A percentile compares a stretch with the other conserved stretches of the same genome.
These are phyloP conservation scores for Pterocles gutturalis DNA, from an alignment of 2,113 vertebrate genomes.

Conservation along the genomic window DNA sequence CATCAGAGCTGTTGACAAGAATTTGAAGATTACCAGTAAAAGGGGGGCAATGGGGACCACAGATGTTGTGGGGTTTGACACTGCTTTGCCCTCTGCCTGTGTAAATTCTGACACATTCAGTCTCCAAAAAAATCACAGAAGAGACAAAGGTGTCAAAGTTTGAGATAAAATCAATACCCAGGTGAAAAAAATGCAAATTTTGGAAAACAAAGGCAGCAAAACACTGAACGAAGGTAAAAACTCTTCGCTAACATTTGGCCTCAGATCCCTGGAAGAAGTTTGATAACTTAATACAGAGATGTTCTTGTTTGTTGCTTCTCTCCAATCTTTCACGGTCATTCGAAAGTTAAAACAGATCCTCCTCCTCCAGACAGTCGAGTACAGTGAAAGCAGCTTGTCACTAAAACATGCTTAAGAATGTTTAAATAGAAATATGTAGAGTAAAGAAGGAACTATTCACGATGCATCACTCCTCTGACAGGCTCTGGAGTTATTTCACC, in stretches of 20 bases:
- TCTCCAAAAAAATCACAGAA: neutral
- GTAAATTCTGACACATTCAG: neutral
- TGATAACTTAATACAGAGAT: conserved; percentile 28
- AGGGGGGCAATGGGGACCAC: neutral
- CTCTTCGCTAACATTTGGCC: neutral
- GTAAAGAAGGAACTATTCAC: conserved; percentile 48
- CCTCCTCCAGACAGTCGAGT: conserved; percentile 21
- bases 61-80: neutral
- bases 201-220: neutral
- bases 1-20: neutral
- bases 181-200: neutral
- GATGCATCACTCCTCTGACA: conserved; percentile 37
- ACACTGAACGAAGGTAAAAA: neutral
- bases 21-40: neutral
- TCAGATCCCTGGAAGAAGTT: neutral
- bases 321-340: conserved; percentile 41
- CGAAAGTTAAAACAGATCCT: conserved; percentile 49
- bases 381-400: conserved; percentile 38
- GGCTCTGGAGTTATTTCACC: conserved; percentile 36
- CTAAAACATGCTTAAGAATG: neutral
- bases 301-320: conserved; percentile 19
- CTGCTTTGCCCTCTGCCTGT: neutral
- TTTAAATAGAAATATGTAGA: conserved; percentile 33
- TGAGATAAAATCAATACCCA: neutral
- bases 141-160: neutral